Evolutionary conservation across 2,797 vertebrate species (phyloP).

Genomic region (Micrastur ruficollis): DNA sequence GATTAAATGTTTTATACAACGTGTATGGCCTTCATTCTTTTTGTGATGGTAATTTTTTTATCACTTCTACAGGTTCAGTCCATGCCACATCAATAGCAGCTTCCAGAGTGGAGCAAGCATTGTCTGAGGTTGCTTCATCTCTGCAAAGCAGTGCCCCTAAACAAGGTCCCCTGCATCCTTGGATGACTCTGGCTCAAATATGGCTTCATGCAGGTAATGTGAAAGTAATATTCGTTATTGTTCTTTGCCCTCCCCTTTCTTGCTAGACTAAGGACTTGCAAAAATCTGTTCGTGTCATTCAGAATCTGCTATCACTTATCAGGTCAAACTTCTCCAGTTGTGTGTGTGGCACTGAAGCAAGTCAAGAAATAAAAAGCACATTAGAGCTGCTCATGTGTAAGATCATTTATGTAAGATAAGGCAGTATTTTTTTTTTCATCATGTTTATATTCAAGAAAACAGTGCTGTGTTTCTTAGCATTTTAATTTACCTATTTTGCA

Average conservation of each 20-base stretch:
- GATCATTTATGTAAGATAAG: neutral
- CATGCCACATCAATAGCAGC: conserved; percentile 96
- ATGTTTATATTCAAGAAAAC: neutral
- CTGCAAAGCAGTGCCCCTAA: conserved; percentile 96
- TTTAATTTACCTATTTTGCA: neutral
- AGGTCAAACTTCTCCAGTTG: neutral
- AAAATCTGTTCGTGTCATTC: neutral
- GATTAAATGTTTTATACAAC: neutral
- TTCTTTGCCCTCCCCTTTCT: neutral
- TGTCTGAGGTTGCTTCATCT: conserved; percentile 95
- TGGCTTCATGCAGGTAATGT: conserved; percentile 95
- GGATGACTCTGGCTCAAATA: conserved; percentile 99
- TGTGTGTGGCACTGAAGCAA: neutral
- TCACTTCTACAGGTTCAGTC: conserved; percentile 84
- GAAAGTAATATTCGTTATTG: neutral
- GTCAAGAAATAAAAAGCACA: neutral
- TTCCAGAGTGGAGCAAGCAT: conserved; percentile 94
- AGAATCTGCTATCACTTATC: neutral
- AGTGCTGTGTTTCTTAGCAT: neutral
- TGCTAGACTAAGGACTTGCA: neutral
- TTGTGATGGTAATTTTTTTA: neutral
- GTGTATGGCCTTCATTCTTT: neutral
- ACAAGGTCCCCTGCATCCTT: conserved; percentile 94
- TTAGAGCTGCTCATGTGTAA: neutral
- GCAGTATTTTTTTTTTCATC: neutral